Evolutionary conservation across 2,113 vertebrate species (phyloP).

Genomic region (Sapajus apella): DNA sequence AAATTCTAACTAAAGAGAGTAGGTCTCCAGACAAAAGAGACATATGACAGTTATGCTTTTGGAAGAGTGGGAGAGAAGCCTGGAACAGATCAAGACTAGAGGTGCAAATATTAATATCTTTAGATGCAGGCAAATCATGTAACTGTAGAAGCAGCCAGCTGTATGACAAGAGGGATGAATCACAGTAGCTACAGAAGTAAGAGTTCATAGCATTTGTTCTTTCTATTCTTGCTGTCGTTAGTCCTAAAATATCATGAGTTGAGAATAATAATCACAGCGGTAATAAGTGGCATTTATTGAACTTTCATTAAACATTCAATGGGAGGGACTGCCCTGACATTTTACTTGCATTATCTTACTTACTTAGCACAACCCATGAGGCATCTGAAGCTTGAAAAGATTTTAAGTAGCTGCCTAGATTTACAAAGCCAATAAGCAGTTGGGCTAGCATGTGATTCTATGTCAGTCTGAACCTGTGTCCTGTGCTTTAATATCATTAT

Average conservation of each 20-base stretch:
- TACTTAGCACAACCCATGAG: not conserved
- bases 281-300: conserved; percentile 1
- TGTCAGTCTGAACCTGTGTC: not conserved
- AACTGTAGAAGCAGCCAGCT: not conserved
- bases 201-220: not conserved
- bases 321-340: not conserved
- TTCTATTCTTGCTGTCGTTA: not conserved
- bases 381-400: not conserved
- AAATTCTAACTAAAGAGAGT: not conserved
- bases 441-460: not conserved
- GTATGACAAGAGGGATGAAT: not conserved
- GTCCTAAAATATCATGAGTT: not conserved
- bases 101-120: not conserved
- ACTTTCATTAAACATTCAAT: not conserved
- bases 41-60: not conserved
- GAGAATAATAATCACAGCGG: not conserved
- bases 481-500: not conserved
- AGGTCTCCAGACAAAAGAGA: not conserved
- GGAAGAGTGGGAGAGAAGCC: not conserved
- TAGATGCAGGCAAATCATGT: not conserved
- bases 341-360: not conserved
- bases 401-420: not conserved
- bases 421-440: not conserved
- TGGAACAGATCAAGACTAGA: not conserved
- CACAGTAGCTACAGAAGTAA: not conserved